Conservation (phyloP, 2,888 invertebrate genomes). For the Mactromeris polynyma region DNA sequence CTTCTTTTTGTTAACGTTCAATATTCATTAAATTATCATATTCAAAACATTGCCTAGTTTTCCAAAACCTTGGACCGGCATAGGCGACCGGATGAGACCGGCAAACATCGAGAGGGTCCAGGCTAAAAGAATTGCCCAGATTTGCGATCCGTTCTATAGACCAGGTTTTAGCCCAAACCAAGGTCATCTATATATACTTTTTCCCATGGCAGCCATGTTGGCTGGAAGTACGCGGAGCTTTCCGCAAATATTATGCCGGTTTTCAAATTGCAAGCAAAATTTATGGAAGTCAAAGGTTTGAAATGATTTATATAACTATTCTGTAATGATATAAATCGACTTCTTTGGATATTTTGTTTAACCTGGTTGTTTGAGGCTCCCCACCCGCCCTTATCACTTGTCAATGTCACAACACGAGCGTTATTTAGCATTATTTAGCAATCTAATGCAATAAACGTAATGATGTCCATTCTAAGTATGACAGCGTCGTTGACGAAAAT, state of each 20-base stretch:
- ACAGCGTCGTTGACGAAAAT: too few relatives aligned
- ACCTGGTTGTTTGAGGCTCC: background rate
- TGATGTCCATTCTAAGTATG: too few relatives aligned
- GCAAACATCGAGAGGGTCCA: too few relatives aligned
- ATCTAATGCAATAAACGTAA: background rate
- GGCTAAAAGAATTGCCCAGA: too few relatives aligned
- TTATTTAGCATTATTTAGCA: background rate
- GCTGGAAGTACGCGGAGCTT: slow-evolving; percentile 71
- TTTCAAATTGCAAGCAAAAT: slow-evolving; percentile 69
- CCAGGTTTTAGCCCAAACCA: background rate
- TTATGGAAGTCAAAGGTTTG: slow-evolving; percentile 68
- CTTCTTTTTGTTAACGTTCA: too few relatives aligned
- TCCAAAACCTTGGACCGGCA: too few relatives aligned
- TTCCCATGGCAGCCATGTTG: slow-evolving; percentile 67
- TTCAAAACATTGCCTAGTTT: too few relatives aligned
- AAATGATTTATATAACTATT: background rate
- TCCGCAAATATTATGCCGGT: slow-evolving; percentile 76
- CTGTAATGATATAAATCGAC: slow-evolving; percentile 6
- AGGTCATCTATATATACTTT: slow-evolving; percentile 40
- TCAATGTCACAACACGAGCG: slow-evolving; percentile 22
- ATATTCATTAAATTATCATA: too few relatives aligned
- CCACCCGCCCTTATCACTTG: slow-evolving; percentile 31
- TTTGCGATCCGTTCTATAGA: background rate
- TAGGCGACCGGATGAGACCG: too few relatives aligned
- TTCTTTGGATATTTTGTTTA: background rate